phyloP scores from a whole-genome alignment of 2,797 vertebrate species.

The Lates japonicus region DNA sequence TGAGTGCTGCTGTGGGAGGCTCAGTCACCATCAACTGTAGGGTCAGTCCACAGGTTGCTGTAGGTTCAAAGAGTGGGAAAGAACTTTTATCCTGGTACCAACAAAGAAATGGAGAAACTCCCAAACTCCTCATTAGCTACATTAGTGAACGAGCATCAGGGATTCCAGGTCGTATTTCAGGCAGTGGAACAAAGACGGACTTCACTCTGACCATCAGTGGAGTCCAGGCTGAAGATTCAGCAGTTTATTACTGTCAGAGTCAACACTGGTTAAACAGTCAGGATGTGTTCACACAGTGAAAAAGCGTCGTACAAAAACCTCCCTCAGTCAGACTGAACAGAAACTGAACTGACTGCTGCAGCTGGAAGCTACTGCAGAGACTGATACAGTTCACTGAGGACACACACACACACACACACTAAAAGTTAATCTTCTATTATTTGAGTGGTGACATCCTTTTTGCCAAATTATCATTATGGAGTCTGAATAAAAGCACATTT shows the following conservation, averaged over 20 bases:
- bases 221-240: no score
- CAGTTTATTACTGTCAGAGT: no score
- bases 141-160: not conserved
- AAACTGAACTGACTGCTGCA: not conserved
- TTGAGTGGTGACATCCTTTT: no score
- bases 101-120: conserved; percentile 2
- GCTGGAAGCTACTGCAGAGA: not conserved
- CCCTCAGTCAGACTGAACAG: not conserved
- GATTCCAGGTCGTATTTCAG: not conserved
- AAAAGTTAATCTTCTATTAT: no score
- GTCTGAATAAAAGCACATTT: no score
- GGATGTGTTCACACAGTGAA: conserved; percentile 29
- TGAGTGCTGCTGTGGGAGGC: not conserved
- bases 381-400: no score
- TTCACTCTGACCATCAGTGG: no score
- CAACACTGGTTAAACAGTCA: no score
- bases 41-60: not conserved
- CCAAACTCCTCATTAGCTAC: not conserved
- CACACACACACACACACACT: no score
- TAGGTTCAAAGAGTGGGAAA: not conserved
- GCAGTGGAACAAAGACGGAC: conserved; percentile 7
- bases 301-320: conserved; percentile 33
- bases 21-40: not conserved
- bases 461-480: no score
- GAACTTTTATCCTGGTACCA: no score